phyloP scores from a whole-genome alignment of 2,888 invertebrate species.

The Drosophila neutralis region DNA sequence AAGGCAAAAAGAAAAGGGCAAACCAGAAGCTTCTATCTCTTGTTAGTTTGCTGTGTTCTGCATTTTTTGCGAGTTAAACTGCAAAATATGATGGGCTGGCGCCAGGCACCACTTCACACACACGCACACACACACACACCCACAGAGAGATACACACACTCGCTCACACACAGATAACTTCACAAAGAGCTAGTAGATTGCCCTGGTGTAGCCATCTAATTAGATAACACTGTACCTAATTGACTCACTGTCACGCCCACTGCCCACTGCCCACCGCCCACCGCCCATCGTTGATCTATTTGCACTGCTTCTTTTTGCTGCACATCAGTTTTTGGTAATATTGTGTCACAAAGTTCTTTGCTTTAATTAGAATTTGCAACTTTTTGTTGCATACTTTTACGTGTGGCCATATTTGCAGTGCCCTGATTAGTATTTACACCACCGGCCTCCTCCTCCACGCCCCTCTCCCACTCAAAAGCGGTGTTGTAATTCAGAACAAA shows the following conservation, averaged over 20 bases:
- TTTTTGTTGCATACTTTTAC: slow-evolving; percentile 52
- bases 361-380: slow-evolving; percentile 34
- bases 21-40: slow-evolving; percentile 32
- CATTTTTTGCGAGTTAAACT: slow-evolving; percentile 58
- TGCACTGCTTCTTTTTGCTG: slow-evolving; percentile 25
- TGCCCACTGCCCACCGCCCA: slow-evolving; percentile 42
- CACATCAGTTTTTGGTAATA: slow-evolving; percentile 38
- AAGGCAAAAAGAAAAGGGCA: slow-evolving; percentile 41
- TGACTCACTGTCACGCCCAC: slow-evolving; percentile 69
- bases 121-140: slow-evolving; percentile 62
- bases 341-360: slow-evolving; percentile 53
- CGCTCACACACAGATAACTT: background rate
- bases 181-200: slow-evolving; percentile 21
- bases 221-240: slow-evolving; percentile 84
- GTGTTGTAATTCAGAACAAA: slow-evolving; percentile 8
- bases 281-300: slow-evolving; percentile 23
- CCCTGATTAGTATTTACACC: slow-evolving; percentile 55
- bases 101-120: slow-evolving; percentile 84
- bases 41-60: slow-evolving; percentile 22
- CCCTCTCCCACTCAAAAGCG: background rate
- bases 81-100: slow-evolving; percentile 81
- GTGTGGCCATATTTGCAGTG: slow-evolving; percentile 55
- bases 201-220: slow-evolving; percentile 79
- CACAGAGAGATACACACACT: slow-evolving; percentile 44
- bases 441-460: background rate